Evolutionary conservation across 2,888 invertebrate genomes (phyloP), one percentile per base, ranked within the genome.

Genomic region (Meteorus colon): DNA sequence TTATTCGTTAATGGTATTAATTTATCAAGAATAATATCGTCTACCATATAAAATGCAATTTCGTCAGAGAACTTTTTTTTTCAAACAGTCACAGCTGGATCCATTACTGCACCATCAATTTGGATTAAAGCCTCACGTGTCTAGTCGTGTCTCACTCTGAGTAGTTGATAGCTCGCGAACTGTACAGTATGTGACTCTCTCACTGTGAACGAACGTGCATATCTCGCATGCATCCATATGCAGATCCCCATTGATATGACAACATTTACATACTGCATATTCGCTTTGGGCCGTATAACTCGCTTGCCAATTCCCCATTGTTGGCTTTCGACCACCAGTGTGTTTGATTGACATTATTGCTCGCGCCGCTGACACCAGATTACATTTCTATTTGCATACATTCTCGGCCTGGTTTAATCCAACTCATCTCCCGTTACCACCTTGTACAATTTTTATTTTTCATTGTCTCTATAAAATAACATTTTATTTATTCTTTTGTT

Each of bases 221-320:
- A 85, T 86, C 84, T 86, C 83, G 81, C 79, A 72, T 75, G 88
- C 88, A 89, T 89, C 89, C 89, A 89, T 89, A 89, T 89, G 89
- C 88, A 89, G 89, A 89, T 89, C 86, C 86, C 84, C 85, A 87
- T 86, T 86, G 88, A 89, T 89, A 89, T 89, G 89, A 89, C 89
- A 89, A 89, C 88, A 89, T 89, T 89, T 89, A 89, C 89, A 89
- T 88, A 89, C 88, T 89, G 89, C 88, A 89, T 89, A 89, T 88
- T 88, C 88, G 88, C 88, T 86, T 82, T 85, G 86, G 86, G 87
- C 87, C 85, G 84, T 86, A 86, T 85, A 88, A 75, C 86, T 85
- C 86, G 82, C 83, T 84, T 83, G 83, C 86, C 88, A 84, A 88
- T 88, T 88, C 86, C 86, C 88, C 82, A 88, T 88, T 88, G 89